Evolutionary conservation across 37 sponge, comb jelly and placozoan genomes (phyloP).

Genomic region (Geodia barretti): DNA sequence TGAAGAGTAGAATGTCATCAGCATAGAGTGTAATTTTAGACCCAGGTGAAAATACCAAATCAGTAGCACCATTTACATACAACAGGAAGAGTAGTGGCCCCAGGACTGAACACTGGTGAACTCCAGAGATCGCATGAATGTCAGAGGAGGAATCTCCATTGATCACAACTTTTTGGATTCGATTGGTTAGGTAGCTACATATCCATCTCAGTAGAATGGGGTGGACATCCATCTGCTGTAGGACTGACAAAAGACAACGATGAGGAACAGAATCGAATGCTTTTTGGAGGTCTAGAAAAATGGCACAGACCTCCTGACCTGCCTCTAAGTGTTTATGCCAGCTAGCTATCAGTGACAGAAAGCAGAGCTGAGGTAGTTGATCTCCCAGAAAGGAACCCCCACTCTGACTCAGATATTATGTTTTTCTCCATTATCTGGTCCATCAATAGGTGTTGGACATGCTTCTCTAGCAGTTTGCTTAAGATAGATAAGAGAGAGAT

Average conservation of each 20-base stretch:
- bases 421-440: not conserved
- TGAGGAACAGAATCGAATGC: conserved; percentile 3
- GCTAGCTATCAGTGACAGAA: not conserved
- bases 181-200: not conserved
- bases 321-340: too few relatives aligned
- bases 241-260: not conserved
- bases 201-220: not conserved
- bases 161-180: not conserved
- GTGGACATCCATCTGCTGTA: not conserved
- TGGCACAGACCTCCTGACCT: not conserved
- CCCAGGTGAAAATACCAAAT: not conserved
- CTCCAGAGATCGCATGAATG: conserved; percentile 4
- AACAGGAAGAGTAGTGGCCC: conserved; percentile 7
- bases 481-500: conserved; percentile 1
- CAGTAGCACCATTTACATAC: not conserved
- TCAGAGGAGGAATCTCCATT: not conserved
- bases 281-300: not conserved
- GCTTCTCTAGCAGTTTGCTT: conserved; percentile 1
- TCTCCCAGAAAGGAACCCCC: not conserved
- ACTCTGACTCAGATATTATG: not conserved
- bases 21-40: not conserved
- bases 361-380: not conserved
- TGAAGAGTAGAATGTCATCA: conserved; percentile 7
- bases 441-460: not conserved
- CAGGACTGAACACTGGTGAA: conserved; percentile 10